phyloP scores from a whole-genome alignment of 1,140 invertebrate genomes.

The Scaptodrosophila lebanonensis region DNA sequence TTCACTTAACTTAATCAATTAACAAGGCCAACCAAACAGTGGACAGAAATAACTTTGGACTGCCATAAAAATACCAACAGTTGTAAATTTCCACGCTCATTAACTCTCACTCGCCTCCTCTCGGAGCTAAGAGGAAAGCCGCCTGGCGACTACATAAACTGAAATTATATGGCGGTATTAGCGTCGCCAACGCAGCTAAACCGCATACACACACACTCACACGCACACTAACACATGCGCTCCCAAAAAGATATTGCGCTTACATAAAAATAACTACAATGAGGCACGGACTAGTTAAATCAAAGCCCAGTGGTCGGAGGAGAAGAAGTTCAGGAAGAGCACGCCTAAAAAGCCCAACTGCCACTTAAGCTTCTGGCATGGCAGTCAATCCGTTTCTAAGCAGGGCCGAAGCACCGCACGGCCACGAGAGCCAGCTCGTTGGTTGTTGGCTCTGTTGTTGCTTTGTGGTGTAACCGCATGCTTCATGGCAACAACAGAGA shows the following conservation, averaged over 20 bases:
- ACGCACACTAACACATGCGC: constrained; percentile 1
- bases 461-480: constrained; percentile 33
- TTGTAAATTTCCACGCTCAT: constrained; percentile 65
- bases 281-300: constrained; percentile 35
- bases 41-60: constrained; percentile 37
- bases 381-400: constrained; percentile 68
- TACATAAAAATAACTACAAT: background rate
- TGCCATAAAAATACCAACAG: constrained; percentile 55
- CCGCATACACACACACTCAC: constrained; percentile 12
- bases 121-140: no score
- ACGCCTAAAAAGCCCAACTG: constrained; percentile 49
- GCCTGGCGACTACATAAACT: constrained; percentile 58
- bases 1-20: constrained; percentile 71
- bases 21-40: constrained; percentile 34
- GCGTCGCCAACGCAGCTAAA: constrained; percentile 37
- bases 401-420: constrained; percentile 33
- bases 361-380: constrained; percentile 72
- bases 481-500: constrained; percentile 17
- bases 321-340: no score
- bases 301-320: constrained; percentile 47
- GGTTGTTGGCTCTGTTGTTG: constrained; percentile 21
- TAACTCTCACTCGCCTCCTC: constrained; percentile 31
- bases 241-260: background rate
- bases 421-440: no score
- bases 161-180: constrained; percentile 59